phyloP scores from a whole-genome alignment of 2,888 invertebrate genomes.

The Nemurella pictetii region DNA sequence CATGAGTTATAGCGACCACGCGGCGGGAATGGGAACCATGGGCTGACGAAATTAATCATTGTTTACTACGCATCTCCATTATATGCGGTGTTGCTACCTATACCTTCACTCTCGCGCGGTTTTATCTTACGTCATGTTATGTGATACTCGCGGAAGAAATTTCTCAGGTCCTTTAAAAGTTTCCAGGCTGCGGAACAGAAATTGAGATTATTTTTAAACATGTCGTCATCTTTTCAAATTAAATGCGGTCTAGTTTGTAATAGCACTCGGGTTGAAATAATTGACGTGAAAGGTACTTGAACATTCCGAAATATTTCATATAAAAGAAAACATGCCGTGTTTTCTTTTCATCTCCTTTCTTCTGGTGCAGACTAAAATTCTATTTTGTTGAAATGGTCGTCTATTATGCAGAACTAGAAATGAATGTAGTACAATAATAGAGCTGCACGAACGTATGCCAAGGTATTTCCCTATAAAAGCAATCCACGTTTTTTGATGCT shows the following conservation, averaged over 20 bases:
- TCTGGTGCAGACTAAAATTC: not conserved
- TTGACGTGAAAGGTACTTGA: not conserved
- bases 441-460: not conserved
- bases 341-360: not conserved
- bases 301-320: not conserved
- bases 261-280: not conserved
- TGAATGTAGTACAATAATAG: not conserved
- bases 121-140: not conserved
- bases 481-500: not conserved
- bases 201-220: not conserved
- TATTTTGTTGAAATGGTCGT: not conserved
- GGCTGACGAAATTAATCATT: not conserved
- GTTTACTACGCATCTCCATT: not conserved
- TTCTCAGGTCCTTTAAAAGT: not conserved
- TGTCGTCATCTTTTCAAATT: no score
- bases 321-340: not conserved
- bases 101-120: not conserved
- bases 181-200: not conserved
- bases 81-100: not conserved
- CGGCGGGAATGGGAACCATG: not conserved
- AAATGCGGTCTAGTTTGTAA: not conserved
- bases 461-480: not conserved
- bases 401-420: not conserved
- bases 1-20: not conserved
- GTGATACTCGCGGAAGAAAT: no score